Evolutionary conservation across 2,797 vertebrate species (phyloP).

Genomic region (Spinus pinus): DNA sequence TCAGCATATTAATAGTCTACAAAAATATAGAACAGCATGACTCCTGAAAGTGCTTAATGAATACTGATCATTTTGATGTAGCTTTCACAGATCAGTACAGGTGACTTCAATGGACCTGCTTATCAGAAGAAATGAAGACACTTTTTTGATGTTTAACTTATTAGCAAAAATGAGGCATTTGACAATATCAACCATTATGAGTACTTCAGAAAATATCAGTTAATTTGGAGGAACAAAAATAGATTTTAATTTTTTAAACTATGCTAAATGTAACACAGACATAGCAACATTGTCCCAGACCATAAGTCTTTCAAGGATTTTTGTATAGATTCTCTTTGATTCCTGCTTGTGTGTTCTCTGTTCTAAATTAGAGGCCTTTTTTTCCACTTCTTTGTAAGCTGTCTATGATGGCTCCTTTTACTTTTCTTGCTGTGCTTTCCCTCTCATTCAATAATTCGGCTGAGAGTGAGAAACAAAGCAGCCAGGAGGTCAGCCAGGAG

Average conservation of each 20-base stretch:
- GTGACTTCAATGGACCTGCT: background rate
- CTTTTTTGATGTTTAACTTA: background rate
- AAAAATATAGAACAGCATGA: background rate
- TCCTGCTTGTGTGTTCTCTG: background rate
- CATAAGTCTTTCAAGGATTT: background rate
- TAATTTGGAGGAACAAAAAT: background rate
- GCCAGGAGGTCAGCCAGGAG: background rate
- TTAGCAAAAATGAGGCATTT: background rate
- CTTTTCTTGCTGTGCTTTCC: fast-evolving
- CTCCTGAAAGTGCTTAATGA: background rate
- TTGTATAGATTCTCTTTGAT: background rate
- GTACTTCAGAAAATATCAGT: background rate
- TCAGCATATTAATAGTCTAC: background rate
- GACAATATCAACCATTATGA: background rate
- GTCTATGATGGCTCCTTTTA: background rate
- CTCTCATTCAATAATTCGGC: background rate
- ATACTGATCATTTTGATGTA: background rate
- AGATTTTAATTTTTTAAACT: background rate
- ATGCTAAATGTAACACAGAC: background rate
- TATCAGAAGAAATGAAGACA: background rate
- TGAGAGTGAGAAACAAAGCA: background rate
- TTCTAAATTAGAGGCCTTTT: background rate
- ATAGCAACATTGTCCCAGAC: background rate
- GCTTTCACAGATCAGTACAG: background rate
- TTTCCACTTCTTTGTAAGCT: background rate